Evolutionary conservation across 1,140 invertebrate genomes (phyloP).

Genomic region (Archivesica marissinica): DNA sequence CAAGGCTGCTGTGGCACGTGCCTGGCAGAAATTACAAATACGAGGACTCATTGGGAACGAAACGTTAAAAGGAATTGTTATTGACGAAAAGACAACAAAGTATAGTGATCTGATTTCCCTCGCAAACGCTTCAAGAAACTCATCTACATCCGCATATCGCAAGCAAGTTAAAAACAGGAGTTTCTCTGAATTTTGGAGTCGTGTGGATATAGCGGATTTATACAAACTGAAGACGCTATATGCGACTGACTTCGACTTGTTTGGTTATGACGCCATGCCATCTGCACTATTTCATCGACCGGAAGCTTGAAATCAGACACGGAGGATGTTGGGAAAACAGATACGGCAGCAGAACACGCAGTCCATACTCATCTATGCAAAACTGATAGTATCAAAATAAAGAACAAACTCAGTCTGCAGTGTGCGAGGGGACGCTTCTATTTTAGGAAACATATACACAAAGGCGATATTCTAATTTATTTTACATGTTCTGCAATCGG

Average conservation of each 20-base stretch:
- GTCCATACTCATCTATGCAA: no score
- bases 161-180: constrained; percentile 4
- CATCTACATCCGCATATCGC: neutral
- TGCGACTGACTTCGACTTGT: constrained; percentile 44
- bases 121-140: constrained; percentile 1
- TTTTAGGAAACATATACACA: no score
- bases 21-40: constrained; percentile 53
- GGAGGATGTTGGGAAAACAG: no score
- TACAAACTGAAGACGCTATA: constrained; percentile 43
- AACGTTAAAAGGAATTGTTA: neutral
- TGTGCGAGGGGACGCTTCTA: no score
- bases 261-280: constrained; percentile 37
- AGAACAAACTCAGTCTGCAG: no score
- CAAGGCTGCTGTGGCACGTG: constrained; percentile 24
- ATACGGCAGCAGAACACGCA: no score
- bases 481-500: no score
- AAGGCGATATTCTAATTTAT: no score
- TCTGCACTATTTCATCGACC: neutral
- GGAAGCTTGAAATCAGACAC: no score
- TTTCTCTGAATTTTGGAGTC: constrained; percentile 11
- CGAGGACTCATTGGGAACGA: constrained; percentile 39
- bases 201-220: neutral
- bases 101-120: neutral
- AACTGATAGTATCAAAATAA: no score
- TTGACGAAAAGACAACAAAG: neutral